Evolutionary conservation across 2,797 vertebrate genomes (phyloP), one percentile per base, ranked within the genome.

Genomic region (Fundulus diaphanus): DNA sequence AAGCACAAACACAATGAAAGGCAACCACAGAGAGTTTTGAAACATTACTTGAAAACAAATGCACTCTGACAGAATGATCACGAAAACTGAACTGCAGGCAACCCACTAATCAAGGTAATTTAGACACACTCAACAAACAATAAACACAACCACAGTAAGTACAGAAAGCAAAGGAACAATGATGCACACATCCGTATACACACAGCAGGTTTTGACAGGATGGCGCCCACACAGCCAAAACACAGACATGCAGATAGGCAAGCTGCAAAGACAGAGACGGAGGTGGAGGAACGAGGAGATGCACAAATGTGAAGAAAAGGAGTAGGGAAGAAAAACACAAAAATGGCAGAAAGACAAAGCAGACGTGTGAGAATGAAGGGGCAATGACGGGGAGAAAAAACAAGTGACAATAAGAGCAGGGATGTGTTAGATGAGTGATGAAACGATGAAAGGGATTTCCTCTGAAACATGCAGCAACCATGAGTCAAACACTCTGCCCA

Each of bases 181-280:
- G 65, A 78, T 37, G 71, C 35, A 69, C 76, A 70, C 51, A 56
- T 73, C 67, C 78, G 61, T 69, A 84, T 33, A 83, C 76, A 86
- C 85, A 80, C 72, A 90, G 82, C 88, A 86, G 88, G 82, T 90
- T 92, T 86, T 92, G 92, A 92, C 90, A 91, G 86, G 73, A 89
- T 86, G 61, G 63, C 87, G 76, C 91, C 93, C 90, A 93, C 92
- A 91, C 89, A 90, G 80, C 76, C 89, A 91, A 92, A 92, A 92
- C 90, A 91, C 89, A 92, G 92, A 91, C 90, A 89, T 85, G 86
- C 86, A 90, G 89, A 92, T 84, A 88, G 82, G 82, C 85, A 90
- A 91, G 78, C 85, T 87, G 89, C 90, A 91, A 87, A 90, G 72
- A 78, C 46, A 81, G 72, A 87, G 82, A 84, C 37, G 49, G 83